Evolutionary conservation across 2,888 invertebrate genomes (phyloP), one percentile per base, ranked within the genome.

Genomic region (Zaprionus lineosus): DNA sequence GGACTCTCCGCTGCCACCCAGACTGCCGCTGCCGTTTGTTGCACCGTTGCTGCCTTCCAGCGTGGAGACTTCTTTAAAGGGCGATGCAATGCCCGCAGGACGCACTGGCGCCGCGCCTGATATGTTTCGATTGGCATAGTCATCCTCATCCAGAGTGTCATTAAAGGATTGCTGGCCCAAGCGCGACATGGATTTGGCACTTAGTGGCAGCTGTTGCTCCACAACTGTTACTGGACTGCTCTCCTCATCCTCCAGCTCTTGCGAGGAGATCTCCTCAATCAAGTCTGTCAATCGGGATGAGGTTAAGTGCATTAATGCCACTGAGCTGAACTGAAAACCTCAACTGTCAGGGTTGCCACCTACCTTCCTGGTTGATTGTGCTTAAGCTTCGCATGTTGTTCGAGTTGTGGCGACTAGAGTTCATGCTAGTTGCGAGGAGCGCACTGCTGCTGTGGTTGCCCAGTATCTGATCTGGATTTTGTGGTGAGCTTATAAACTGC

Each of bases 401-500:
- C 24, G 71, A 55, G 57, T 76, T 67, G 59, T 77, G 77, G 61
- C 71, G 72, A 43, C 73, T 74, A 21, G 62, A 72, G 64, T 60
- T 69, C 47, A 51, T 86, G 82, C 62, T 58, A 12, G 56, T 91
- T 7, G 48, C 24, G 21, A 48, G 5, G 6, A 34, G 26, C 1
- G 33, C 46, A 14, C 51, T 64, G 53, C 41, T 37, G 48, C 65
- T 74, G 34, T 55, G 84, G 41, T 51, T 81, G 59, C 52, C 74
- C 15, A 94, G 92, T 63, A 94, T 92, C 91, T 94, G 94, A 90
- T 96, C 96, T 24, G 95, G 95, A 91, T 95, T 95, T 84, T 95
- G 94, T 77, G 93, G 93, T 29, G 94, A 93, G 92, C 95, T 94
- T 83, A 94, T 94, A 90, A 94, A 96, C 91, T 96, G 96, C 92